Percentiles rank a stretch among this genome's conserved stretches.
Conservation (phyloP, 2,888 invertebrate species). For the Megalurothrips usitatus region DNA sequence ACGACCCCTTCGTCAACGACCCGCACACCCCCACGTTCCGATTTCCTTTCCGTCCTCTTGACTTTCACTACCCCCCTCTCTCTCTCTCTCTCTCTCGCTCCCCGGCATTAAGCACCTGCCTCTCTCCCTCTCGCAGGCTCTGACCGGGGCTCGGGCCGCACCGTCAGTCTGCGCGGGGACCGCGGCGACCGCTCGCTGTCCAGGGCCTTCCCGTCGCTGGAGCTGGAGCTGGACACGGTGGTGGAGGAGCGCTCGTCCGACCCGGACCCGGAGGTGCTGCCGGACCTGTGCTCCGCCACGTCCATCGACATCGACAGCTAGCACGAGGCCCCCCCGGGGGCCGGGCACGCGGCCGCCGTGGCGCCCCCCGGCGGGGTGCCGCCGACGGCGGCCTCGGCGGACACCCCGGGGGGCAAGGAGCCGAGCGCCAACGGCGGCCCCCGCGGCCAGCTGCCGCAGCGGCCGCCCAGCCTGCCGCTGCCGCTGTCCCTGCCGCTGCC, state of each 20-base stretch:
- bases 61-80: too few species aligned
- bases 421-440: not conserved
- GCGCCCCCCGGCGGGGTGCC: too few species aligned
- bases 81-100: too few species aligned
- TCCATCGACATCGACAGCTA: slow-evolving; percentile 49
- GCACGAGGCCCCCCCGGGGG: slow-evolving; percentile 45
- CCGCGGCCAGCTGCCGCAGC: not conserved
- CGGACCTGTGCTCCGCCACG: slow-evolving; percentile 18
- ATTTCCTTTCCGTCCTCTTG: too few species aligned
- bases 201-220: slow-evolving; percentile 69
- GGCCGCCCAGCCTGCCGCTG: not conserved
- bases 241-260: slow-evolving; percentile 73
- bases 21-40: too few species aligned
- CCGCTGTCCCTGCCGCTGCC: not conserved
- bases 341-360: not conserved
- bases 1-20: too few species aligned
- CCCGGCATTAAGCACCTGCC: too few species aligned
- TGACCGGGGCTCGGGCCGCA: slow-evolving; percentile 40
- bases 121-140: slow-evolving; percentile 35
- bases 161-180: slow-evolving; percentile 59
- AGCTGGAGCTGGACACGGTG: slow-evolving; percentile 78
- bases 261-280: slow-evolving; percentile 39
- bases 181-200: slow-evolving; percentile 60
- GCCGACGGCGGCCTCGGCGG: too few species aligned
- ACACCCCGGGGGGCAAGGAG: not conserved